These are phyloP conservation scores for Pheosia gnoma DNA, from an alignment of 2,888 invertebrate species.

Conservation along the genomic window DNA sequence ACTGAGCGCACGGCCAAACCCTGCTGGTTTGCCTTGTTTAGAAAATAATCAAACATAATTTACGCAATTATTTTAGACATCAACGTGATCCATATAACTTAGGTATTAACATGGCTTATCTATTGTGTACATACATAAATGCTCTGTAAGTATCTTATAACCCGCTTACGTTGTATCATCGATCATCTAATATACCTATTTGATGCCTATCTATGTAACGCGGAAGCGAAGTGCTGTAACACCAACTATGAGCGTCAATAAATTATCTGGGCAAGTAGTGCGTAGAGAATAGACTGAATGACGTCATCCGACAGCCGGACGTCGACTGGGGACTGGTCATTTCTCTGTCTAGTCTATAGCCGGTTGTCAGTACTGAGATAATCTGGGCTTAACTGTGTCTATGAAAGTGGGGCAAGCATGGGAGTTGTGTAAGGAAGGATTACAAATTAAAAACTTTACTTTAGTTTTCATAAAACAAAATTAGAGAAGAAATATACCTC, in stretches of 20 bases:
- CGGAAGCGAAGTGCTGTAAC: constrained; percentile 3
- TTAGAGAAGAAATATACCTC: too few species aligned
- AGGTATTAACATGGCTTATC: too few species aligned
- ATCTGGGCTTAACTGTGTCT: constrained; percentile 2
- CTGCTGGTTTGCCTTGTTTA: too few species aligned
- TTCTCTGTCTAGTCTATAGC: neutral
- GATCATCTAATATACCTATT: constrained; percentile 1
- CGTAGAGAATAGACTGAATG: neutral
- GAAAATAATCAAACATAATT: too few species aligned
- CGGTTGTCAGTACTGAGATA: neutral
- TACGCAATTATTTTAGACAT: too few species aligned
- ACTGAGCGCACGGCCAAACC: too few species aligned
- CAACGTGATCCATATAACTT: too few species aligned
- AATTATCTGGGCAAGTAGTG: constrained; percentile 3
- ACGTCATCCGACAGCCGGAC: constrained; percentile 1
- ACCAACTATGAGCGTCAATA: neutral
- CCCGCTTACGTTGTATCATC: neutral
- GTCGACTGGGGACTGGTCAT: neutral
- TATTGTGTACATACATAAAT: too few species aligned
- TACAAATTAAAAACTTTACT: too few species aligned
- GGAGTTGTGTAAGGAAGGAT: neutral
- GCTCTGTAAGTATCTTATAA: neutral
- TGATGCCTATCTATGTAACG: neutral
- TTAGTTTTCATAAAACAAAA: too few species aligned
- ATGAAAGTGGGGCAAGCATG: neutral